Conservation (phyloP, 2,888 invertebrate genomes). For the Allygus modestus region DNA sequence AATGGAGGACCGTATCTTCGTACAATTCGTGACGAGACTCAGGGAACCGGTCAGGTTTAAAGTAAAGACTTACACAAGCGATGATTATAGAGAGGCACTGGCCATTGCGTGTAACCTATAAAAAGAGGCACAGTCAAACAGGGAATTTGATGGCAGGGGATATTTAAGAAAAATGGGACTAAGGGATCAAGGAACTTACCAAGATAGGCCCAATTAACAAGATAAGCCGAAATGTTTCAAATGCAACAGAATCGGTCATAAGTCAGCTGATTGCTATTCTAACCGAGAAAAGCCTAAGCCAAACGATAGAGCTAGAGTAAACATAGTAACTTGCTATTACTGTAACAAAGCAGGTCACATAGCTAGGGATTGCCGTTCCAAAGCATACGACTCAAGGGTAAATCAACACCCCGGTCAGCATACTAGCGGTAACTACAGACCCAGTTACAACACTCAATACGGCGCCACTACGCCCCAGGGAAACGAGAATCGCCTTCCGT, state of each 20-base stretch:
- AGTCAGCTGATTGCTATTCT: neutral
- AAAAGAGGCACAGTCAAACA: neutral
- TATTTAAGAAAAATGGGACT: constrained; percentile 25
- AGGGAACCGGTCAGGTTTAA: constrained; percentile 34
- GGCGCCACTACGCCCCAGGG: neutral
- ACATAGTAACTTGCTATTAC: neutral
- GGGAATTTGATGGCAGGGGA: constrained; percentile 1
- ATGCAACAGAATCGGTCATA: neutral
- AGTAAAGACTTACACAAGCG: constrained; percentile 9
- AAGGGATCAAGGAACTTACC: neutral
- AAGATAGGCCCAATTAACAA: neutral
- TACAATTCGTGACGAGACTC: neutral
- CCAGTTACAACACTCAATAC: neutral
- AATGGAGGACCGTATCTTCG: constrained; percentile 32
- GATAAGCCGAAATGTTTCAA: neutral
- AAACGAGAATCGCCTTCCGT: neutral
- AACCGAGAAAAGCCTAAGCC: neutral
- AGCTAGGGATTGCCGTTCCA: neutral
- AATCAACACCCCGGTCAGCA: neutral
- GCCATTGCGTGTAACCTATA: constrained; percentile 26
- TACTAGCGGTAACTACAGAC: neutral
- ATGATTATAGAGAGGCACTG: constrained; percentile 39
- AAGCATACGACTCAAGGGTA: neutral
- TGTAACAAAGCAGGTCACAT: neutral
- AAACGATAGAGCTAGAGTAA: neutral